Base-by-base conservation (phyloP, 2,113 vertebrate species). In the Bettongia penicillata region DNA sequence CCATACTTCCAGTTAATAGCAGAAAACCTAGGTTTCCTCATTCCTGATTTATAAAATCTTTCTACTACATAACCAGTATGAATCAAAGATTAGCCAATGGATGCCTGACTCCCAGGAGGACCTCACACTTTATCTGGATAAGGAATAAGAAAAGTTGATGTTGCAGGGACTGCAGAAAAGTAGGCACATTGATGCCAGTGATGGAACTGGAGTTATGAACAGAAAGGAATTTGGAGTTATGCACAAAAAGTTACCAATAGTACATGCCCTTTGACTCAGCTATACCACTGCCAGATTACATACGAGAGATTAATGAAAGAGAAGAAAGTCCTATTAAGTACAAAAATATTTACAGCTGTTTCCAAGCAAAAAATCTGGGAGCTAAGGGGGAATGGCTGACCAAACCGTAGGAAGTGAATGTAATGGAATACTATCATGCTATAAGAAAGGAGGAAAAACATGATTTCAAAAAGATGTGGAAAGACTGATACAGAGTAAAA, bases 21-120 rank as follows among this genome's bases (percentile, higher is more conserved):
- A 52, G 1, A 47, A 52, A 93, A 93, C 51, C 24, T 9, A 57
- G 49, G 47, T 37, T 90, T 3, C 89, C 7, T 52, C 68, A 84
- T 53, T 84, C 48, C 91, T 92, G 47, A 47, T 47, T 90, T 2
- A 77, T 55, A 91, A n/a, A 24, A 96, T 89, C 47, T 77, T 91
- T 52, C 95, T 26, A 93, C 93, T 57, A 93, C 94, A 53, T 90
- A 55, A 91, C 8, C 93, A n/a, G 91, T 37, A 93, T 22, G 95
- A 94, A 93, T 94, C 55, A 89, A 93, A 94, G 2, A 9, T 51
- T 51, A 89, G 92, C 57, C 90, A 94, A 92, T 51, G 55, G 51
- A 77, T 91, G 50, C 14, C 0, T 49, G 47, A 95, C 91, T 91
- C 90, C 12, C 26, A 37, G 25, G 25, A 90, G n/a, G 90, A 84